Percentiles rank a stretch among this genome's conserved stretches.
Conservation (phyloP, 2,797 vertebrate genomes). For the Zenarchopterus dispar region DNA sequence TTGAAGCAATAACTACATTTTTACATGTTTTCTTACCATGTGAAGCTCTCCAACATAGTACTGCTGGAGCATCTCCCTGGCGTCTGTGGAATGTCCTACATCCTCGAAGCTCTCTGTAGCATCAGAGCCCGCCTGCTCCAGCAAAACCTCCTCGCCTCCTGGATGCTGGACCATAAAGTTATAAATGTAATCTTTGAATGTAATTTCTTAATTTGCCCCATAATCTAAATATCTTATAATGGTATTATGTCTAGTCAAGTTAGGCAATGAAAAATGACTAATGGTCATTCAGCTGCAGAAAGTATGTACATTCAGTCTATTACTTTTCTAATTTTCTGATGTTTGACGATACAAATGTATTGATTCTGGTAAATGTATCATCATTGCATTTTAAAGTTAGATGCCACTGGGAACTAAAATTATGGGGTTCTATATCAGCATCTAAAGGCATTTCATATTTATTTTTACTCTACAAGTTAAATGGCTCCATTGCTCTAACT, state of each 20-base stretch:
- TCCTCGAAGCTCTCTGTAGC: constrained; percentile 96
- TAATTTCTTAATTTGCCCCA: background rate
- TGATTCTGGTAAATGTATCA: too few relatives aligned
- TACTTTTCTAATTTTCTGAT: background rate
- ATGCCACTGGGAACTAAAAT: too few relatives aligned
- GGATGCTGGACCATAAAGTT: constrained; percentile 85
- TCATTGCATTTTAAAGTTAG: too few relatives aligned
- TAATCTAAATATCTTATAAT: background rate
- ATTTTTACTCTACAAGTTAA: too few relatives aligned
- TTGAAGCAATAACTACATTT: background rate
- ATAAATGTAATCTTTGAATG: background rate
- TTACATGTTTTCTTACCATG: constrained; percentile 79
- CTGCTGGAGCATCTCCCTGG: constrained; percentile 93
- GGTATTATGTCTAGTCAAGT: background rate
- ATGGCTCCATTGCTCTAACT: background rate
- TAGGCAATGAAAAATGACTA: background rate
- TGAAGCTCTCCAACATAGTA: constrained; percentile 92
- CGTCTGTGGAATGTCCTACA: constrained; percentile 93
- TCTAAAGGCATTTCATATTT: too few relatives aligned
- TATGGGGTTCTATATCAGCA: too few relatives aligned
- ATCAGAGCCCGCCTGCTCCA: constrained; percentile 92
- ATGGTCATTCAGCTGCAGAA: background rate
- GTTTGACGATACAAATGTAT: too few relatives aligned
- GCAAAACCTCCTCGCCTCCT: constrained; percentile 93
- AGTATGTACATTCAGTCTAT: background rate